phyloP scores from a whole-genome alignment of 2,888 invertebrate species.

The Cataglyphis cursor region DNA sequence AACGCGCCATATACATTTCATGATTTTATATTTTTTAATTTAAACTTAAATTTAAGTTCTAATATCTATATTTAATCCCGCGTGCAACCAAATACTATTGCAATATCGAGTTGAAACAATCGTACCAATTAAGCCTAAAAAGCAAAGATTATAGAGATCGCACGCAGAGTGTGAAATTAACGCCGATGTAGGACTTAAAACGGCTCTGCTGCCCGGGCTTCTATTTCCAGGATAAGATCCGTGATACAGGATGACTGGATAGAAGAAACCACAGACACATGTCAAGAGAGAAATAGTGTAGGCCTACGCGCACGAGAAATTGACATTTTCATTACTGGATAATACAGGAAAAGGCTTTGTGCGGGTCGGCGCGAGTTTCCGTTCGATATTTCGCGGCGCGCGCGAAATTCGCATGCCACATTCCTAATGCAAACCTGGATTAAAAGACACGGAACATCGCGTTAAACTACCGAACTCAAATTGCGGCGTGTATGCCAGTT shows the following conservation, averaged over 20 bases:
- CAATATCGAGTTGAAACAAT: not conserved
- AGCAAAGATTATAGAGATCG: not conserved
- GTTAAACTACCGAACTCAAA: slow-evolving; percentile 30
- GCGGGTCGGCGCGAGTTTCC: slow-evolving; percentile 16
- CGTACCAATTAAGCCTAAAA: slow-evolving; percentile 13
- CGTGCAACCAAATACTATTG: not conserved
- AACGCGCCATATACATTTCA: not conserved
- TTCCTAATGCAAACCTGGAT: not conserved
- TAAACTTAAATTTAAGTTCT: not conserved
- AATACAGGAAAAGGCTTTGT: slow-evolving; percentile 41
- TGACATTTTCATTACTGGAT: slow-evolving; percentile 44
- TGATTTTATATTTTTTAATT: not conserved
- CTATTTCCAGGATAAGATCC: slow-evolving; percentile 18
- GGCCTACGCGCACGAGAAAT: slow-evolving; percentile 30
- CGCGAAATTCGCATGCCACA: slow-evolving; percentile 34
- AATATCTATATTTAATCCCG: not conserved
- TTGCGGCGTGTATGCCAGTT: slow-evolving; percentile 24
- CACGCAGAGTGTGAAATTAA: slow-evolving; percentile 3
- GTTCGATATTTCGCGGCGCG: slow-evolving; percentile 21
- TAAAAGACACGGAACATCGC: slow-evolving; percentile 40
- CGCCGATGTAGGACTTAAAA: not conserved
- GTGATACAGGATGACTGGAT: not conserved
- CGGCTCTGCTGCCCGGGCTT: not conserved
- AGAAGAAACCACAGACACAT: slow-evolving; percentile 30
- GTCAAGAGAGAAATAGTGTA: slow-evolving; percentile 19